phyloP scores from a whole-genome alignment of 2,113 vertebrate genomes.

The Hassar affinis region DNA sequence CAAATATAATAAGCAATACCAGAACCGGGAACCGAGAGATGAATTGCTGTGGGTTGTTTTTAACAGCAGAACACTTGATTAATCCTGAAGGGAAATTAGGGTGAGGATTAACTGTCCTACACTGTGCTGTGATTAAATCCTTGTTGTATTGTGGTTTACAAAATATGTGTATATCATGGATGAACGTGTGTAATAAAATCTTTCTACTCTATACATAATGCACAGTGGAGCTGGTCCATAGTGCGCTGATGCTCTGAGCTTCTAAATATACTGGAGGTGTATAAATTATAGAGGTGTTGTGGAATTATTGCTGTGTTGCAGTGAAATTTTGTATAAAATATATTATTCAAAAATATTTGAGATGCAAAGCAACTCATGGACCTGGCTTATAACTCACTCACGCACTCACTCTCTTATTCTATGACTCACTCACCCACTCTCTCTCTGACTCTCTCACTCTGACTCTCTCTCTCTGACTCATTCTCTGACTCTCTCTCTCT shows the following conservation, averaged over 20 bases:
- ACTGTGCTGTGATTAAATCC: not conserved
- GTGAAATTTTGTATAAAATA: not conserved
- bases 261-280: not conserved
- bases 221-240: not conserved
- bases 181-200: constrained; percentile 43
- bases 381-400: too few species aligned
- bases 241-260: not conserved
- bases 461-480: too few species aligned
- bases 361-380: too few species aligned
- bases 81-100: too few species aligned
- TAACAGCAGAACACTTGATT: not conserved
- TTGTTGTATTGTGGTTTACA: constrained; percentile 16
- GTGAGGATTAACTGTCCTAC: not conserved
- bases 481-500: too few species aligned
- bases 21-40: not conserved
- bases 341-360: too few species aligned
- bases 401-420: too few species aligned
- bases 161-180: constrained; percentile 37
- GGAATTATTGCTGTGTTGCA: not conserved
- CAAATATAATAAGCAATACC: not conserved
- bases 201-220: constrained; percentile 1
- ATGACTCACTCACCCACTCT: too few species aligned
- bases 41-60: not conserved
- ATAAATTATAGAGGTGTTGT: not conserved
- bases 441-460: too few species aligned